phyloP scores from a whole-genome alignment of 2,113 vertebrate genomes.

The Apteryx mantelli region DNA sequence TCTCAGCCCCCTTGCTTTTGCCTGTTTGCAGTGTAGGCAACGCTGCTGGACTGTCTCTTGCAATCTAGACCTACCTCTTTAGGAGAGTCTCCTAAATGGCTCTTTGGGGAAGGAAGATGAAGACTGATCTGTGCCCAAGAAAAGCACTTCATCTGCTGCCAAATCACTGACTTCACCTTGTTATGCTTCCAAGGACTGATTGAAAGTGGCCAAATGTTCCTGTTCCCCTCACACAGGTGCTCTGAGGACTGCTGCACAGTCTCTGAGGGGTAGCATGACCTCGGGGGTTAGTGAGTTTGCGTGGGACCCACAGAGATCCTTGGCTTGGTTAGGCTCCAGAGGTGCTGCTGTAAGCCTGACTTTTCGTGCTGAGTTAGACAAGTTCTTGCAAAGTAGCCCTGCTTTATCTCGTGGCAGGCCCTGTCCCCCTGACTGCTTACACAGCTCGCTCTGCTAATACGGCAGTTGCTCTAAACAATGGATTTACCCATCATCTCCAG shows the following conservation, averaged over 20 bases:
- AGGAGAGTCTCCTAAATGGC: not conserved
- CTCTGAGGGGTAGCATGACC: not conserved
- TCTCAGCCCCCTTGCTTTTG: not conserved
- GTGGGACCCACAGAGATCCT: not conserved
- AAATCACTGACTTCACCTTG: not conserved
- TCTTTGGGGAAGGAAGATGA: not conserved
- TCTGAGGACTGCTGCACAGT: not conserved
- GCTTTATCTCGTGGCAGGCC: not conserved
- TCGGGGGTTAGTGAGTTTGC: not conserved
- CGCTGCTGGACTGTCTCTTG: not conserved
- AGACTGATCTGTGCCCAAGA: not conserved
- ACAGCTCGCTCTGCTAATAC: not conserved
- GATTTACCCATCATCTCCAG: not conserved
- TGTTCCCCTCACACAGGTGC: accelerated
- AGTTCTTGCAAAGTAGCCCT: not conserved
- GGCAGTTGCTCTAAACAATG: not conserved
- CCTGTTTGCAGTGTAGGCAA: not conserved
- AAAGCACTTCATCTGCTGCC: not conserved
- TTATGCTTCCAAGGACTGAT: not conserved
- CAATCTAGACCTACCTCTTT: not conserved
- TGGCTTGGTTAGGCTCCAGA: not conserved
- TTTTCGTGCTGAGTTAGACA: not conserved
- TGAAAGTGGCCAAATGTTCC: not conserved
- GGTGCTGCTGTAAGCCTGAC: not conserved
- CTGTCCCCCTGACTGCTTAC: accelerated